phyloP scores from a whole-genome alignment of 2,888 invertebrate species.

The Microctonus aethiopoides region DNA sequence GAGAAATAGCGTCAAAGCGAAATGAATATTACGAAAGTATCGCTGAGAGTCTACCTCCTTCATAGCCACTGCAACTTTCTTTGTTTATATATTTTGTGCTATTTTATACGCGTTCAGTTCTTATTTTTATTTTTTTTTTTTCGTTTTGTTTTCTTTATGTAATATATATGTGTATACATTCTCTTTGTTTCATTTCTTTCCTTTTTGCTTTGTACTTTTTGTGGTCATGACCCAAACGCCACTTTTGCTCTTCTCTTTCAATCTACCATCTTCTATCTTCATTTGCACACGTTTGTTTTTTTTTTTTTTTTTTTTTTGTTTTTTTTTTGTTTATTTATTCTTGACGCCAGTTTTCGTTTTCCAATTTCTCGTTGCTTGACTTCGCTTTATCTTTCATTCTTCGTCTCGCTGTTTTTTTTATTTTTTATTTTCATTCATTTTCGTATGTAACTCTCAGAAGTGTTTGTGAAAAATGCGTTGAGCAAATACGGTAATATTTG shows the following conservation, averaged over 20 bases:
- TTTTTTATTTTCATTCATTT: no score
- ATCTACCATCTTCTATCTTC: conserved; percentile 4
- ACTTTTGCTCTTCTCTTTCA: conserved; percentile 1
- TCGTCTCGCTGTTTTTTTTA: no score
- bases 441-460: no score
- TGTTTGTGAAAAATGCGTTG: no score
- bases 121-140: conserved; percentile 2
- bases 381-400: background rate
- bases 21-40: conserved; percentile 40
- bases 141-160: background rate
- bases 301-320: no score
- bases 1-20: conserved; percentile 36
- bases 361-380: no score
- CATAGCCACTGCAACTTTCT: background rate
- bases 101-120: background rate
- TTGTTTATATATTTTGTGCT: conserved; percentile 17
- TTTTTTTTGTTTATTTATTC: no score
- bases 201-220: conserved; percentile 3
- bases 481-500: no score
- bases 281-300: background rate
- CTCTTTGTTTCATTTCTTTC: background rate
- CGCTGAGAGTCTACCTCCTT: conserved; percentile 28
- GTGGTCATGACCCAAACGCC: background rate
- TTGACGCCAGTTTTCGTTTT: conserved; percentile 10
- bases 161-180: background rate